Percentiles rank a stretch among this genome's conserved stretches.
Evolutionary conservation across 1,140 invertebrate species (phyloP).

Genomic region (Aethina tumida): DNA sequence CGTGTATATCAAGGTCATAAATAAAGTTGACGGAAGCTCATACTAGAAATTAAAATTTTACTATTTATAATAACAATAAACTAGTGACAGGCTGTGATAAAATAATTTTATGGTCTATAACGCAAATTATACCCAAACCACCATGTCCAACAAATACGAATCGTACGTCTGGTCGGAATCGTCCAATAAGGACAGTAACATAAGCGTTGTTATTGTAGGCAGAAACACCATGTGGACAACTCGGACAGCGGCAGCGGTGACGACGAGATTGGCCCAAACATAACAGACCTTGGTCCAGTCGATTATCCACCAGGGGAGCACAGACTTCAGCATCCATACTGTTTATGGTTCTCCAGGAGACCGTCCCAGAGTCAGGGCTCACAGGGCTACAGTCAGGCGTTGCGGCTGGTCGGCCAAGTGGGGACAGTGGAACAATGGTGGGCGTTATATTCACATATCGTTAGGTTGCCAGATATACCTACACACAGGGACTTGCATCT

Average conservation of each 20-base stretch:
- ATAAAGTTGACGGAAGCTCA: slow-evolving; percentile 4
- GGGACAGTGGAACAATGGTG: slow-evolving; percentile 95
- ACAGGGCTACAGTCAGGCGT: slow-evolving; percentile 45
- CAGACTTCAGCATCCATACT: slow-evolving; percentile 80
- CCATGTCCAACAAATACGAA: slow-evolving; percentile 56
- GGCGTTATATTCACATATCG: slow-evolving; percentile 86
- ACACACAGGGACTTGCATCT: slow-evolving; percentile 92
- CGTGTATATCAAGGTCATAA: slow-evolving; percentile 3
- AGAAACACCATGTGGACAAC: slow-evolving; percentile 38
- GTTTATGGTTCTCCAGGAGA: slow-evolving; percentile 80
- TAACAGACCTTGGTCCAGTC: slow-evolving; percentile 40
- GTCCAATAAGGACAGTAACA: slow-evolving; percentile 1
- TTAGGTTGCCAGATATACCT: slow-evolving; percentile 77
- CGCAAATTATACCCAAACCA: slow-evolving; percentile 19
- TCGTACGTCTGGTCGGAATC: slow-evolving; percentile 40
- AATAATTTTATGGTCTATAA: slow-evolving; percentile 24
- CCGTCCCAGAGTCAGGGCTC: slow-evolving; percentile 31
- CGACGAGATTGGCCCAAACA: slow-evolving; percentile 38
- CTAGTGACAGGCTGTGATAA: slow-evolving; percentile 24
- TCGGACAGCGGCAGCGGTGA: slow-evolving; percentile 42
- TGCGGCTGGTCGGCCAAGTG: slow-evolving; percentile 75
- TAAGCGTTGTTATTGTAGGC: background rate
- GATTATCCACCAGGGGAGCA: slow-evolving; percentile 69
- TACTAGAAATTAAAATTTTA: slow-evolving; percentile 5
- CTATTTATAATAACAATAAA: slow-evolving; percentile 9